Percentiles rank a stretch among this genome's conserved stretches.
Conservation (phyloP, 2,797 vertebrate genomes). For the Falco naumanni region DNA sequence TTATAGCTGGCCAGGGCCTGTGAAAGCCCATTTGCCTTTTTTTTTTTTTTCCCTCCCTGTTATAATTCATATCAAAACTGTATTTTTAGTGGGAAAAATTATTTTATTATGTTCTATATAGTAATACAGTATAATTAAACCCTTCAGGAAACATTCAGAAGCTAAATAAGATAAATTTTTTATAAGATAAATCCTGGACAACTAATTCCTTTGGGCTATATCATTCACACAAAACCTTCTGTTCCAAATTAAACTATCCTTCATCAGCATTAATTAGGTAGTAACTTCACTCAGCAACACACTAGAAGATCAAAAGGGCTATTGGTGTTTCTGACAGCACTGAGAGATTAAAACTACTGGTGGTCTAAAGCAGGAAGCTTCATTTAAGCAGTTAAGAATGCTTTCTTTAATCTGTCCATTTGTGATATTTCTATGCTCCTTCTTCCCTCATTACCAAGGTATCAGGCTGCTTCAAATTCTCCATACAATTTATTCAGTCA, state of each 20-base stretch:
- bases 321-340: background rate
- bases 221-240: background rate
- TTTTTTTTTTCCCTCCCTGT: rapidly evolving
- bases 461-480: constrained; percentile 51
- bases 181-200: background rate
- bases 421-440: background rate
- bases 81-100: background rate
- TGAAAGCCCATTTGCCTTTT: background rate
- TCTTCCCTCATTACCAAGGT: constrained; percentile 39
- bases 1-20: background rate
- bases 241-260: constrained; percentile 2
- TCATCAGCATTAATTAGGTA: constrained; percentile 10
- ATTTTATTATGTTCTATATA: background rate
- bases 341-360: background rate
- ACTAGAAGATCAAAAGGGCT: background rate
- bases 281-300: background rate
- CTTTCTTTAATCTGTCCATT: constrained; percentile 4
- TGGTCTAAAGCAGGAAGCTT: background rate
- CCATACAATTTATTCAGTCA: background rate
- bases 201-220: background rate
- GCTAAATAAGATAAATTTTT: background rate
- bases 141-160: background rate
- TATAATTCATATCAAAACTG: background rate
- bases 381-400: background rate
- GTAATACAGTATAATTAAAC: background rate